These are phyloP conservation scores for Ladona fulva DNA, from an alignment of 1,140 invertebrate genomes.

Conservation along the genomic window DNA sequence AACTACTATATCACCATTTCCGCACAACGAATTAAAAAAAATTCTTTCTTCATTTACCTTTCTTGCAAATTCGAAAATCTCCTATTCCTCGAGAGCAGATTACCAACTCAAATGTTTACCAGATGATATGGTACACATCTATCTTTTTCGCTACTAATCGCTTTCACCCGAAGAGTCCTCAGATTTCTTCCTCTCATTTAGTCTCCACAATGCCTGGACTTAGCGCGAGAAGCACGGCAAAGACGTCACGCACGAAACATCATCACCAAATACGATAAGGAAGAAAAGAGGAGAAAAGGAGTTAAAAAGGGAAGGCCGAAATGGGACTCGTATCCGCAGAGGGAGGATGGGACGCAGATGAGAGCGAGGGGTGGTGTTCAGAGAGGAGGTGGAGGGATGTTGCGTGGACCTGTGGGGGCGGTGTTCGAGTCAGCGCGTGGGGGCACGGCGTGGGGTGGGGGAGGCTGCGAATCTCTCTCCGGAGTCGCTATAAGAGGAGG, in stretches of 20 bases:
- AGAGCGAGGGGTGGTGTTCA: not conserved
- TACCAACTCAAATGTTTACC: too few relatives aligned
- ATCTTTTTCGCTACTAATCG: too few relatives aligned
- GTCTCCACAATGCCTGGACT: not conserved
- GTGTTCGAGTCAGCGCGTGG: not conserved
- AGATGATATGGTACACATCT: too few relatives aligned
- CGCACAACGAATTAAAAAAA: too few relatives aligned
- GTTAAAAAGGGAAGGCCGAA: not conserved
- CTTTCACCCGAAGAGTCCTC: too few relatives aligned
- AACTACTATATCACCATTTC: too few relatives aligned
- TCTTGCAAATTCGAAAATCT: too few relatives aligned
- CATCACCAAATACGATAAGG: not conserved
- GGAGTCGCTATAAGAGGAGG: not conserved
- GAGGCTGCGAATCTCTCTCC: not conserved
- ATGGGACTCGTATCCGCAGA: not conserved
- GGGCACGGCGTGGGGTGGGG: not conserved
- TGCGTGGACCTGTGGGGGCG: not conserved
- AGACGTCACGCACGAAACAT: not conserved
- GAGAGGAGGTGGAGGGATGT: not conserved
- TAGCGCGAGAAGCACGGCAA: not conserved
- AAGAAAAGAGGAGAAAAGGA: not conserved
- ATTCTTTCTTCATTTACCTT: too few relatives aligned
- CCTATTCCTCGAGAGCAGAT: too few relatives aligned
- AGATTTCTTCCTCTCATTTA: not conserved
- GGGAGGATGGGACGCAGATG: not conserved